Evolutionary conservation across 2,113 vertebrate species (phyloP), one percentile per base, ranked within the genome.

Genomic region (Oryzias celebensis): DNA sequence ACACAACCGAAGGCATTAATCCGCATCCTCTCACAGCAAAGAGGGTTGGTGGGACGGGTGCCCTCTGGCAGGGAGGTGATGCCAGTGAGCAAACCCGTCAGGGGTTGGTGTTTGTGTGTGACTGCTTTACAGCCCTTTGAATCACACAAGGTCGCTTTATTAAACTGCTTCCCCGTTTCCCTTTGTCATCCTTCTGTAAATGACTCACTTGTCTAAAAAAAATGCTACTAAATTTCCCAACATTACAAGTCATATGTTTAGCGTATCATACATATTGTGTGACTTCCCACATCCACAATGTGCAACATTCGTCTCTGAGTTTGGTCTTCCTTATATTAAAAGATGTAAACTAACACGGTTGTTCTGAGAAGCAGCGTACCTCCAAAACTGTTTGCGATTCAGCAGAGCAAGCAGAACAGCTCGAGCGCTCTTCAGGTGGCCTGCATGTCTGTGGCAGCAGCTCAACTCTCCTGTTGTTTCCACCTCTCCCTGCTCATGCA

Each of bases 381-480:
- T 36, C 68, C 61, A 52, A 68, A 62, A 51, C 45, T 65, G 54
- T 65, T 82, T 64, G 44, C 72, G 64, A 84, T 79, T 80, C 64
- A 69, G 36, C 72, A 56, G 61, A 68, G 67, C 50, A 53, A 54
- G 58, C 71, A 64, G 71, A 82, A 83, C 79, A 87, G 81, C 78
- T 71, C 51, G 74, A 81, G 54, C 52, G 73, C 85, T 87, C 88
- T 75, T 88, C 83, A 84, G 90, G 88, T 89, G 89, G 73, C 65
- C 81, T 69, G 28, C 68, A 62, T 71, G 81, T 85, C 73, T 44
- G 26, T 80, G 71, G 79, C 85, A 63, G 70, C 60, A 18, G 50
- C 72, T 83, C 77, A 73, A 71, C 72, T 84, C 81, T 82, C 81
- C 82, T 83, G 68, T 70, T 52, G 65, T 69, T 58, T 64, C 71